These are phyloP conservation scores for Eremobia ochroleuca DNA, from an alignment of 2,888 invertebrate genomes.

Conservation along the genomic window DNA sequence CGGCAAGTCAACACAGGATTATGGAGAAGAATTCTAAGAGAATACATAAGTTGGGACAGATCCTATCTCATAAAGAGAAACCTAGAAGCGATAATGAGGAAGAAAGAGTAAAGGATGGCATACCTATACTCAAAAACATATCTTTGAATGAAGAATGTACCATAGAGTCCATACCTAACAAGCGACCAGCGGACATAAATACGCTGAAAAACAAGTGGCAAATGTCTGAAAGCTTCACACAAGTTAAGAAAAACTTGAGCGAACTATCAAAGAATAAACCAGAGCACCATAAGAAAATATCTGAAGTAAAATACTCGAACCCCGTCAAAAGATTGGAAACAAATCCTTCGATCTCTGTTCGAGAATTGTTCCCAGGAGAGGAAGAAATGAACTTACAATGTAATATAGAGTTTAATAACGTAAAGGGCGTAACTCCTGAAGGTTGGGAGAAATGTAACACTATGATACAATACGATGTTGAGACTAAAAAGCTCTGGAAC, in stretches of 20 bases:
- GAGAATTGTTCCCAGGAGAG: conserved; percentile 95
- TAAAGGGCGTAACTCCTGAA: conserved; percentile 94
- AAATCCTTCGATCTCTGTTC: conserved; percentile 95
- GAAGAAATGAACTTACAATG: conserved; percentile 95
- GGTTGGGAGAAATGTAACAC: conserved; percentile 96
- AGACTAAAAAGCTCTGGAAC: conserved; percentile 95
- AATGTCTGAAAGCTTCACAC: conserved; percentile 88
- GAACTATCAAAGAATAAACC: conserved; percentile 87
- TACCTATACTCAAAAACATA: conserved; percentile 83
- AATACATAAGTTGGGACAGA: conserved; percentile 87
- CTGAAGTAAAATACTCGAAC: conserved; percentile 89
- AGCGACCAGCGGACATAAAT: conserved; percentile 86
- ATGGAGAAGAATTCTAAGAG: conserved; percentile 86
- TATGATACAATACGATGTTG: conserved; percentile 95
- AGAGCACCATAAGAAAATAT: conserved; percentile 83
- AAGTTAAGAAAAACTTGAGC: conserved; percentile 88
- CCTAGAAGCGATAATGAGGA: conserved; percentile 76
- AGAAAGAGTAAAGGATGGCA: conserved; percentile 77
- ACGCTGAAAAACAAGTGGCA: conserved; percentile 90
- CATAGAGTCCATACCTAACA: conserved; percentile 90
- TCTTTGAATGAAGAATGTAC: conserved; percentile 92
- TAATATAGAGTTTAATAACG: conserved; percentile 94
- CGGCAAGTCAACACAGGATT: conserved; percentile 83
- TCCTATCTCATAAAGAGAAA: conserved; percentile 82
- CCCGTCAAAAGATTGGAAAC: conserved; percentile 93